Evolutionary conservation across 2,888 invertebrate species (phyloP).

Genomic region (Gnatocerus cornutus): DNA sequence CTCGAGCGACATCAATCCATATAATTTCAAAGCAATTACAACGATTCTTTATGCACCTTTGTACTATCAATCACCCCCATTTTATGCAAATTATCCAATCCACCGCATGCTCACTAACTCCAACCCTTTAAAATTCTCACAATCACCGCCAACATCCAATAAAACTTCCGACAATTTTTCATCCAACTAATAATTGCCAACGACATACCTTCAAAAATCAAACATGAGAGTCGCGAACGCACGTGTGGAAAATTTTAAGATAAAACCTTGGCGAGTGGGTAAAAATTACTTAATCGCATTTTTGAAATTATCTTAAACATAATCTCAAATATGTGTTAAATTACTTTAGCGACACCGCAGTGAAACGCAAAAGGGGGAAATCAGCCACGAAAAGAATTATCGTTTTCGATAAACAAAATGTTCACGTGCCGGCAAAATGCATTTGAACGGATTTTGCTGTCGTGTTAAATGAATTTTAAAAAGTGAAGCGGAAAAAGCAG

Average conservation of each 20-base stretch:
- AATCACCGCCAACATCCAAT: constrained; percentile 17
- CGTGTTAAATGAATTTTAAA: constrained; percentile 1
- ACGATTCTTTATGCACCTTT: constrained; percentile 22
- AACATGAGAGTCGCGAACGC: background rate
- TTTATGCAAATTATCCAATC: constrained; percentile 29
- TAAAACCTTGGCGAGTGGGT: background rate
- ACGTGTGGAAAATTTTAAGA: too few species aligned
- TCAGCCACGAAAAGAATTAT: constrained; percentile 11
- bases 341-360: constrained; percentile 4
- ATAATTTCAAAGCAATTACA: constrained; percentile 42
- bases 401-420: constrained; percentile 5
- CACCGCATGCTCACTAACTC: constrained; percentile 13
- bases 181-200: constrained; percentile 15
- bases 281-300: constrained; percentile 14
- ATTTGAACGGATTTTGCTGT: constrained; percentile 11
- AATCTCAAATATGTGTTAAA: constrained; percentile 29
- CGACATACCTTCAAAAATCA: background rate
- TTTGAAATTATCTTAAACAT: constrained; percentile 21
- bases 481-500: background rate
- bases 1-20: constrained; percentile 42
- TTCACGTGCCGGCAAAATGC: constrained; percentile 20
- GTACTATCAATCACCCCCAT: constrained; percentile 26
- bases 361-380: constrained; percentile 24
- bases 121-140: constrained; percentile 11
- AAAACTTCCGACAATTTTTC: constrained; percentile 27